Evolutionary conservation across 1,140 invertebrate genomes (phyloP).

Genomic region (Adoxophyes honmai): DNA sequence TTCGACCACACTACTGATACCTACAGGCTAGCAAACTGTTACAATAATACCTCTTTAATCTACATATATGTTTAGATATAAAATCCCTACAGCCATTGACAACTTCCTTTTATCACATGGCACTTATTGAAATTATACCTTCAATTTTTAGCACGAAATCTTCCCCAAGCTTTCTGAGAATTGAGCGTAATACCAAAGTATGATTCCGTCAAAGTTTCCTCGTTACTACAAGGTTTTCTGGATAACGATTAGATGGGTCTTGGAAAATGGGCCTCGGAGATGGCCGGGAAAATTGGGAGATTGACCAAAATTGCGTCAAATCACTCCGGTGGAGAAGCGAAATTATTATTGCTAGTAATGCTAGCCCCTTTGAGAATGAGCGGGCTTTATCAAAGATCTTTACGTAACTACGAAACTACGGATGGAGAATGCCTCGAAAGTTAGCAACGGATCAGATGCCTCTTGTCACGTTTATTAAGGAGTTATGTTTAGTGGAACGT

Average conservation of each 20-base stretch:
- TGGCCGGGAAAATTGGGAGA: background rate
- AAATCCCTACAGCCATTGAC: too few relatives aligned
- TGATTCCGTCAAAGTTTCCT: slow-evolving; percentile 1
- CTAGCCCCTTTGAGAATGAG: background rate
- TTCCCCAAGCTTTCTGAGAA: background rate
- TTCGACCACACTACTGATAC: too few relatives aligned
- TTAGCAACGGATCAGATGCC: too few relatives aligned
- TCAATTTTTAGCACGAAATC: slow-evolving; percentile 18
- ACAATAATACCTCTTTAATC: too few relatives aligned
- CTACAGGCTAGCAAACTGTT: too few relatives aligned
- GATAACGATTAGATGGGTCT: slow-evolving; percentile 13
- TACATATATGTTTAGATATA: too few relatives aligned
- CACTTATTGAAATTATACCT: too few relatives aligned
- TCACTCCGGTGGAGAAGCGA: background rate
- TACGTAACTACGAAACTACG: background rate
- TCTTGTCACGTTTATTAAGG: too few relatives aligned
- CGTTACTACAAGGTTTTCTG: background rate
- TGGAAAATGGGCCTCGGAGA: slow-evolving; percentile 9
- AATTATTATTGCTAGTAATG: slow-evolving; percentile 6
- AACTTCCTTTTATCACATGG: too few relatives aligned
- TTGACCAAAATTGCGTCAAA: slow-evolving; percentile 13
- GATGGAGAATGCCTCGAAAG: too few relatives aligned
- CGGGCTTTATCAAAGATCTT: slow-evolving; percentile 3
- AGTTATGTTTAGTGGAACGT: too few relatives aligned
- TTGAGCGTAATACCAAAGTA: background rate